Evolutionary conservation across 2,888 invertebrate species (phyloP).

Genomic region (Dendrolimus houi): DNA sequence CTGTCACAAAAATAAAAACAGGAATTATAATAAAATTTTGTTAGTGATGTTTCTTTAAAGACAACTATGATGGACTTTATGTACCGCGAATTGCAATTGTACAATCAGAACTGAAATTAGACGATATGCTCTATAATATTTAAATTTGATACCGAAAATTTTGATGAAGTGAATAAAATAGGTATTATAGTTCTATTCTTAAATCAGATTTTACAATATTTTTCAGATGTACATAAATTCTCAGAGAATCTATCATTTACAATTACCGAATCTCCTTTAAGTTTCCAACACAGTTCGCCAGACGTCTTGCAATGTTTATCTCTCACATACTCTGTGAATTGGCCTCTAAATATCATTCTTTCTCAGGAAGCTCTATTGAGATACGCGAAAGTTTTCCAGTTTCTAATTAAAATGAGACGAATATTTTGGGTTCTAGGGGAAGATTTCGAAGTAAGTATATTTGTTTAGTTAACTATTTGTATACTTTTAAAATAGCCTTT

Average conservation of each 20-base stretch:
- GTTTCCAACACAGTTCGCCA: slow-evolving; percentile 79
- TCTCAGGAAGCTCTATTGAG: slow-evolving; percentile 82
- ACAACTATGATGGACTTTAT: no score
- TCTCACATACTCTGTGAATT: slow-evolving; percentile 81
- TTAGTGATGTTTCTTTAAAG: no score
- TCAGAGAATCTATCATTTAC: slow-evolving; percentile 79
- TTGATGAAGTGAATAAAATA: no score
- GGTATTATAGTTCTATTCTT: no score
- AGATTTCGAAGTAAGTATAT: slow-evolving; percentile 73
- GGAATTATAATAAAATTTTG: no score
- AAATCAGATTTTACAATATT: no score
- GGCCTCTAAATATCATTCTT: slow-evolving; percentile 88
- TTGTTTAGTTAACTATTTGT: slow-evolving; percentile 2
- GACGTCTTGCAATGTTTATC: slow-evolving; percentile 81
- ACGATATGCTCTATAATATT: no score
- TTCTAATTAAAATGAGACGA: slow-evolving; percentile 83
- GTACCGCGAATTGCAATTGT: no score
- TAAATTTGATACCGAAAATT: no score
- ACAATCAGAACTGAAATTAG: no score
- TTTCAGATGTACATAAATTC: slow-evolving; percentile 74
- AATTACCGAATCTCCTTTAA: slow-evolving; percentile 76
- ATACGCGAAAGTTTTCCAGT: slow-evolving; percentile 85
- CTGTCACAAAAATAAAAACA: no score
- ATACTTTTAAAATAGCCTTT: not conserved
- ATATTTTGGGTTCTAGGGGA: slow-evolving; percentile 86